Evolutionary conservation across 1,140 invertebrate species (phyloP).

Genomic region (Neodiprion pinetum): DNA sequence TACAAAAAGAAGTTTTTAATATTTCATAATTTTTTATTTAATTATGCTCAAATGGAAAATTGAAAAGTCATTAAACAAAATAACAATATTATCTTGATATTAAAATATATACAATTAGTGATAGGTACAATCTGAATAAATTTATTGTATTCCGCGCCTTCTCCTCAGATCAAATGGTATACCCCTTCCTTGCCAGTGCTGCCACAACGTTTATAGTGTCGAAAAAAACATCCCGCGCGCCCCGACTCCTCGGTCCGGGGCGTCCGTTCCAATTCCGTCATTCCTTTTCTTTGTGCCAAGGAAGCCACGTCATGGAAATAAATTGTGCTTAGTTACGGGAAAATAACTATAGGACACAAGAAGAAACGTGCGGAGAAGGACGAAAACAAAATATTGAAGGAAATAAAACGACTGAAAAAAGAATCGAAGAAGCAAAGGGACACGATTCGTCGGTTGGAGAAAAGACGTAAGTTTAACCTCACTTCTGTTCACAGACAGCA

Average conservation of each 20-base stretch:
- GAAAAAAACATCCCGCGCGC: no score
- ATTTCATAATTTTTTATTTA: no score
- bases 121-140: no score
- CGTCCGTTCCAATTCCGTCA: neutral
- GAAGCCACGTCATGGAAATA: neutral
- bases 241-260: neutral
- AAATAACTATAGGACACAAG: neutral
- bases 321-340: neutral
- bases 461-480: slow-evolving; percentile 12
- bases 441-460: neutral
- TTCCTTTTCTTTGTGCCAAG: neutral
- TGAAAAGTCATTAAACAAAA: no score
- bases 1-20: no score
- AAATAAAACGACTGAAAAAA: neutral
- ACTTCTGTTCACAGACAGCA: slow-evolving; percentile 8
- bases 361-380: neutral
- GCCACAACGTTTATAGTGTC: no score
- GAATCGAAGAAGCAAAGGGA: neutral
- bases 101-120: no score
- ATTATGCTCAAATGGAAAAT: no score
- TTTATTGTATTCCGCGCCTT: no score
- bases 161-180: slow-evolving; percentile 22
- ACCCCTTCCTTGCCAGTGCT: no score
- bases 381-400: neutral
- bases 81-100: no score